Evolutionary conservation across 2,113 vertebrate species (phyloP).

Genomic region (Syrrhaptes paradoxus): DNA sequence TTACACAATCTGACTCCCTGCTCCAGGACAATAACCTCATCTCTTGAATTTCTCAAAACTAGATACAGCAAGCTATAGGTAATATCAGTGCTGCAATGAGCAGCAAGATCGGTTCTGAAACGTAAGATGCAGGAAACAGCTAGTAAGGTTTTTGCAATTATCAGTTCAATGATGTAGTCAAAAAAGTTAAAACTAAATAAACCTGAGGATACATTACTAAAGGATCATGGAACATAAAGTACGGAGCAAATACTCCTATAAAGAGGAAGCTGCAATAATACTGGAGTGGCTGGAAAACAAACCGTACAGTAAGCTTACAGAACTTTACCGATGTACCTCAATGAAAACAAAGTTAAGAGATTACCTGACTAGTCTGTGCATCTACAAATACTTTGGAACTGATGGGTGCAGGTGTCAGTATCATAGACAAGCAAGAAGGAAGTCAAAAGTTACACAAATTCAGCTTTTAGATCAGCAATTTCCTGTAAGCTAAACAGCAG

Average conservation of each 20-base stretch:
- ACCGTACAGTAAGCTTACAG: neutral
- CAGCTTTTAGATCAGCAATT: neutral
- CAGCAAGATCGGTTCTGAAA: neutral
- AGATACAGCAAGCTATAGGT: neutral
- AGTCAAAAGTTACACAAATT: neutral
- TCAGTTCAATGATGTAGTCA: neutral
- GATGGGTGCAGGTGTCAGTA: neutral
- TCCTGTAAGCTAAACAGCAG: neutral
- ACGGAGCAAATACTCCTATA: neutral
- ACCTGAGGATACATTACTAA: neutral
- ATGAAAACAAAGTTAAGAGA: neutral
- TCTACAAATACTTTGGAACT: neutral
- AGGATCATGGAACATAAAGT: neutral
- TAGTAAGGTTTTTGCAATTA: neutral
- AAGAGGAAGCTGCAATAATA: neutral
- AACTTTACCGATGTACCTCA: neutral
- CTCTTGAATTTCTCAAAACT: neutral
- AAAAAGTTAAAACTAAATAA: neutral
- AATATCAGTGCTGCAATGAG: neutral
- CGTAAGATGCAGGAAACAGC: neutral
- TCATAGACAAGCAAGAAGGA: neutral
- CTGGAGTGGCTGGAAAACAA: neutral
- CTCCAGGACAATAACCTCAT: neutral
- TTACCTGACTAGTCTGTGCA: neutral
- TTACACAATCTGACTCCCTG: neutral